Conservation (phyloP, 2,113 vertebrate genomes). For the Herpailurus yagouaroundi region DNA sequence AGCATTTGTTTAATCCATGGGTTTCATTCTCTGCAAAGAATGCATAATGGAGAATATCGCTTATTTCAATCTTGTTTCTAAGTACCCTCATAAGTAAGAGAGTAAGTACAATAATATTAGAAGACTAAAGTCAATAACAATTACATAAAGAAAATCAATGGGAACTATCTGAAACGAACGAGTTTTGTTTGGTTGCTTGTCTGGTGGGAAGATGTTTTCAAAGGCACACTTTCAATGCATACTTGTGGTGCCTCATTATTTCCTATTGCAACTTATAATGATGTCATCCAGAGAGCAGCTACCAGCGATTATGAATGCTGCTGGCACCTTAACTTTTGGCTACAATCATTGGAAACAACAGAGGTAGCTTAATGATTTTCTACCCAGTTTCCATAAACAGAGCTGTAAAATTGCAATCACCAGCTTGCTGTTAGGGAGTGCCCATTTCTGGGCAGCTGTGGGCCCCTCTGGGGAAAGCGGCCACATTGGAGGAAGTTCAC, state of each 20-base stretch:
- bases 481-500: conserved; percentile 37
- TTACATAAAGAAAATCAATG: conserved; percentile 76
- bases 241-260: conserved; percentile 46
- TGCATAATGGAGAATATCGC: conserved; percentile 62
- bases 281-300: conserved; percentile 25
- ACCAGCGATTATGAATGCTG: conserved; percentile 33
- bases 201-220: conserved; percentile 65
- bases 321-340: conserved; percentile 40
- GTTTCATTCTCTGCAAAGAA: conserved; percentile 48
- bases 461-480: not conserved
- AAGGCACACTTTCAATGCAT: conserved; percentile 49
- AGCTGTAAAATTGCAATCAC: conserved; percentile 57
- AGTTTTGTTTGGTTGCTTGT: conserved; percentile 61
- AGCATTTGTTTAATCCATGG: conserved; percentile 37
- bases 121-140: conserved; percentile 75
- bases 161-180: conserved; percentile 64
- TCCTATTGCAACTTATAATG: conserved; percentile 38
- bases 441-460: conserved; percentile 9
- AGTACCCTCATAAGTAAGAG: conserved; percentile 69
- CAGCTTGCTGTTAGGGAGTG: conserved; percentile 21
- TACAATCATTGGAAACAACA: conserved; percentile 49
- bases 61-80: conserved; percentile 75
- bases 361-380: conserved; percentile 53
- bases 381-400: conserved; percentile 56
- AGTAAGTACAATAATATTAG: conserved; percentile 74